Evolutionary conservation across 2,888 invertebrate genomes (phyloP).

Genomic region (Marronus borbonicus): DNA sequence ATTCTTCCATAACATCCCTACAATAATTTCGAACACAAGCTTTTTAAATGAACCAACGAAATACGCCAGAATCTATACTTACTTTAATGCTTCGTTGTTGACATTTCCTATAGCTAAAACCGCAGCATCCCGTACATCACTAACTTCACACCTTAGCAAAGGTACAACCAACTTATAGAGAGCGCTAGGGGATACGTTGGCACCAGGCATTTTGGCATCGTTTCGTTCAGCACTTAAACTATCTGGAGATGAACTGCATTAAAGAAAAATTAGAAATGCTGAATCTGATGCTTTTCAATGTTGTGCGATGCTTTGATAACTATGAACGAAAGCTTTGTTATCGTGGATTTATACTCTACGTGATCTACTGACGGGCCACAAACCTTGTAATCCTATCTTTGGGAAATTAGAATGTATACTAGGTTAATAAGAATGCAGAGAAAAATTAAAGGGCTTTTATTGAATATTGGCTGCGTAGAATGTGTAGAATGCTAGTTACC

Average conservation of each 20-base stretch:
- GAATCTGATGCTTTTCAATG: not conserved
- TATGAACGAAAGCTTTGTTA: constrained; percentile 12
- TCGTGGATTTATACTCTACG: not conserved
- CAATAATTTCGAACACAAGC: constrained; percentile 49
- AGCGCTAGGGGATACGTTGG: constrained; percentile 85
- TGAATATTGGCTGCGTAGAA: too few species aligned
- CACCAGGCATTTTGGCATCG: constrained; percentile 82
- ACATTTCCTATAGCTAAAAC: constrained; percentile 95
- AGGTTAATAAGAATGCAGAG: not conserved
- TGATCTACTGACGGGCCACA: constrained; percentile 6
- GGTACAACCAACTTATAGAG: constrained; percentile 95
- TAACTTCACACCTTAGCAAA: constrained; percentile 91
- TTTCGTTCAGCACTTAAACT: constrained; percentile 88
- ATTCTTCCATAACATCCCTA: constrained; percentile 97
- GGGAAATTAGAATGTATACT: not conserved
- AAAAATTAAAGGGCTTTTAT: too few species aligned
- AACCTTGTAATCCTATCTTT: not conserved
- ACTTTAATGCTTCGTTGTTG: constrained; percentile 96
- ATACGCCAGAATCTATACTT: constrained; percentile 65
- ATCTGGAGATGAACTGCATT: constrained; percentile 88
- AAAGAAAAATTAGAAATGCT: not conserved
- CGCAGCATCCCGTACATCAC: constrained; percentile 95
- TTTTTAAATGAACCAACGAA: not conserved
- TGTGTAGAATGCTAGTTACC: too few species aligned
- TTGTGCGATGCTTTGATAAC: constrained; percentile 1